Evolutionary conservation across 2,113 vertebrate species (phyloP), one percentile per base, ranked within the genome.

Genomic region (Egretta garzetta): DNA sequence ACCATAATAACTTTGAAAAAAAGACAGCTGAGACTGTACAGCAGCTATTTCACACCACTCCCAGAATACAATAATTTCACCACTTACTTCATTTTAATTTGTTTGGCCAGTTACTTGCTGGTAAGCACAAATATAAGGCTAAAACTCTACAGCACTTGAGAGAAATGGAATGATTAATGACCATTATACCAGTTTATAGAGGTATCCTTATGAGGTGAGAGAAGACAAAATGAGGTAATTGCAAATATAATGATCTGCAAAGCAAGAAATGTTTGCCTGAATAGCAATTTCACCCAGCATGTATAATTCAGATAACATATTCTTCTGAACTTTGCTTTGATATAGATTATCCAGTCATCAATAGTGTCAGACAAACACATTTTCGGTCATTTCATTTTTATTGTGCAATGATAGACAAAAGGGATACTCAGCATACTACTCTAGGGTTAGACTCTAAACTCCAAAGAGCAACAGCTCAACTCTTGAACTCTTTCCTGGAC

Each of bases 241-340:
- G 77, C 30, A 91, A 85, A 86, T 94, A 96, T 58, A 94, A 92
- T 76, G 71, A 89, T 33, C 56, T 71, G 28, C 55, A 90, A 83
- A 74, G 59, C 35, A 60, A 80, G 67, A 92, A 94, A 95, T 76
- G 59, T 80, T 94, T 91, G 53, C 92, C 77, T 92, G 84, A 96
- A 94, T 43, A 85, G 63, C 26, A 90, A 64, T 96, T 95, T 95
- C 32, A 39, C 32, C 21, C 58, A 90, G 67, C 52, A 66, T 19
- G 32, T 77, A 70, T 83, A 94, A 96, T 81, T 88, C 74, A 91
- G 58, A 18, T 67, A 93, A 89, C 45, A 70, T 39, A 86, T n/a
- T 84, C 67, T 96, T 86, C 53, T 92, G 76, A 92, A 53, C 59
- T 37, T 66, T 91, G 32, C 86, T 97, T 76, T 76, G 58, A 79